Evolutionary conservation across 2,888 invertebrate genomes (phyloP), one percentile per base, ranked within the genome.

Genomic region (Sphinx pinastri): DNA sequence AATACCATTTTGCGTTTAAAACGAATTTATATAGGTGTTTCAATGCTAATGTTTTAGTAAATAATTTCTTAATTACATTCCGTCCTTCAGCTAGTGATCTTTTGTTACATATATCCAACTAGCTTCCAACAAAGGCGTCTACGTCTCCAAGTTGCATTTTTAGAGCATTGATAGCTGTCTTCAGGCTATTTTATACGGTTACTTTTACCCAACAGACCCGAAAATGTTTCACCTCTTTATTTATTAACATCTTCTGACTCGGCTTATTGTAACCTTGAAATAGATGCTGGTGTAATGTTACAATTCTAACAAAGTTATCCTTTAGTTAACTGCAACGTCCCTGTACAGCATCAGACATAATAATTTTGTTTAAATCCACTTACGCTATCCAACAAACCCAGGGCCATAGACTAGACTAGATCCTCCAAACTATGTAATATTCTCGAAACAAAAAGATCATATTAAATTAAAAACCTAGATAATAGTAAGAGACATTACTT

Each of bases 311-410:
- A 63, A 49, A 7, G 19, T 49, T 47, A 49, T 63, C 49, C 63
- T 63, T 63, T 63, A 19, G 63, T 13, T 47, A 63, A 63, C 14
- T 71, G 71, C 57, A 49, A 75, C 72, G 71, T 77, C 68, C 70
- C 71, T 72, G 70, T 54, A 68, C 67, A 71, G 71, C 68, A 75
- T 74, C 70, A 71, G 71, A 75, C 76, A 74, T 71, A 72, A 71
- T 71, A 69, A 77, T 77, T 74, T 71, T 76, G 76, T 71, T 51
- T 63, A 49, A 52, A 12, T 60, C 52, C 38, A 60, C 69, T 69
- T 63, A 63, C 49, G 13, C 11, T 47, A 16, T 47, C 13, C 6
- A 19, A 63, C 13, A 47, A 47, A 19, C n/a, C 49, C 60, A 47
- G 45, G 60, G 60, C 16, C 47, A 49, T 38, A 38, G 38, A 38